These are phyloP conservation scores for Pristionchus exspectatus DNA, from an alignment of 2,888 invertebrate genomes.

Conservation along the genomic window DNA sequence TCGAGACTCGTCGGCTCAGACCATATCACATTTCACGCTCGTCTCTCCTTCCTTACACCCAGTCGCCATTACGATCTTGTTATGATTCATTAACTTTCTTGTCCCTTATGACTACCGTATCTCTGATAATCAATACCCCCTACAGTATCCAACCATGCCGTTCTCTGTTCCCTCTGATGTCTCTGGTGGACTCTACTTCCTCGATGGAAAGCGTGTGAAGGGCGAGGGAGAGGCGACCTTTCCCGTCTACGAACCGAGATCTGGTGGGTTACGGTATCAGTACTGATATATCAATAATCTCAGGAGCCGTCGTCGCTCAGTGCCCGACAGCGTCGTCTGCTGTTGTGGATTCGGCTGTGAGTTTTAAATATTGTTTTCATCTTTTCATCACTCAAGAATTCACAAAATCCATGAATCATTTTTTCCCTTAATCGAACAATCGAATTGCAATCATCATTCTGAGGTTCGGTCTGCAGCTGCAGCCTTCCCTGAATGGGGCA, in stretches of 20 bases:
- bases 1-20: not conserved
- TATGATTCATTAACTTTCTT: not conserved
- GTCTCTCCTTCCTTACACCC: slow-evolving; percentile 8
- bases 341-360: slow-evolving; percentile 62
- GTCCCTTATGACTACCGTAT: not conserved
- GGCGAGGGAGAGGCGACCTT: slow-evolving; percentile 53
- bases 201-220: slow-evolving; percentile 63
- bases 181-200: slow-evolving; percentile 67
- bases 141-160: slow-evolving; percentile 51
- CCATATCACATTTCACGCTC: not conserved
- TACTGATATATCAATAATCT: not conserved
- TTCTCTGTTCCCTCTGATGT: slow-evolving; percentile 63
- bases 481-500: slow-evolving; percentile 46
- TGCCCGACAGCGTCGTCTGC: slow-evolving; percentile 60
- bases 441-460: not conserved
- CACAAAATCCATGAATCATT: not conserved
- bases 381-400: not conserved
- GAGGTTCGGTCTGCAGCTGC: slow-evolving; percentile 8
- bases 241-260: slow-evolving; percentile 53
- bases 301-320: slow-evolving; percentile 64
- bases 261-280: slow-evolving; percentile 34
- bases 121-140: not conserved
- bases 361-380: not conserved
- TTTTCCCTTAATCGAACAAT: not conserved
- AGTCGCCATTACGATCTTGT: not conserved